phyloP scores from a whole-genome alignment of 30 jellyfish, hydroid and myxozoan species.

The Aurelia sp. region DNA sequence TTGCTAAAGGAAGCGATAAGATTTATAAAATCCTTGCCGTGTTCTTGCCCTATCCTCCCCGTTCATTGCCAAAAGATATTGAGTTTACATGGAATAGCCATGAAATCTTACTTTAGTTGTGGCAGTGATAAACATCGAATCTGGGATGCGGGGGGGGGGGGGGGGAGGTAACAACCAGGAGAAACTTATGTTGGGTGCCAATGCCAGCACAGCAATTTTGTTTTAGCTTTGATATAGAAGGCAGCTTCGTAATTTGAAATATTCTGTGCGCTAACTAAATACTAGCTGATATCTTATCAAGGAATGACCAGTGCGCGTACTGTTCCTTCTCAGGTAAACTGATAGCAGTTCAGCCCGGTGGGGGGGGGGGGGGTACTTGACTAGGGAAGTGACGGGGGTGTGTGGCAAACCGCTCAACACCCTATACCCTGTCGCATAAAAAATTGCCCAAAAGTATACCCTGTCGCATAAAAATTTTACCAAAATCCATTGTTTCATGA shows the following conservation, averaged over 20 bases:
- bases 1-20: neutral
- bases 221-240: neutral
- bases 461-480: too few species aligned
- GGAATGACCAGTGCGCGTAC: too few species aligned
- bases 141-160: neutral
- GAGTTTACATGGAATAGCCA: neutral
- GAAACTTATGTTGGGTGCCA: conserved; percentile 1
- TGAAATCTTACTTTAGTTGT: neutral
- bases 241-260: neutral
- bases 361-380: too few species aligned
- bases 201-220: conserved; percentile 30
- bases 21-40: too few species aligned
- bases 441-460: too few species aligned
- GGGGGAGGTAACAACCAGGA: neutral
- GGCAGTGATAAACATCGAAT: neutral
- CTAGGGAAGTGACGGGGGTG: too few species aligned
- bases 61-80: neutral
- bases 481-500: too few species aligned
- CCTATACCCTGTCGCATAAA: too few species aligned
- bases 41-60: too few species aligned
- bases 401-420: too few species aligned
- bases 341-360: too few species aligned
- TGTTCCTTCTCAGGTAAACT: too few species aligned
- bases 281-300: neutral
- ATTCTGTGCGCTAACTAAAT: conserved; percentile 7